Evolutionary conservation across 2,888 invertebrate genomes (phyloP), one percentile per base, ranked within the genome.

Genomic region (Metallyticus violacea): DNA sequence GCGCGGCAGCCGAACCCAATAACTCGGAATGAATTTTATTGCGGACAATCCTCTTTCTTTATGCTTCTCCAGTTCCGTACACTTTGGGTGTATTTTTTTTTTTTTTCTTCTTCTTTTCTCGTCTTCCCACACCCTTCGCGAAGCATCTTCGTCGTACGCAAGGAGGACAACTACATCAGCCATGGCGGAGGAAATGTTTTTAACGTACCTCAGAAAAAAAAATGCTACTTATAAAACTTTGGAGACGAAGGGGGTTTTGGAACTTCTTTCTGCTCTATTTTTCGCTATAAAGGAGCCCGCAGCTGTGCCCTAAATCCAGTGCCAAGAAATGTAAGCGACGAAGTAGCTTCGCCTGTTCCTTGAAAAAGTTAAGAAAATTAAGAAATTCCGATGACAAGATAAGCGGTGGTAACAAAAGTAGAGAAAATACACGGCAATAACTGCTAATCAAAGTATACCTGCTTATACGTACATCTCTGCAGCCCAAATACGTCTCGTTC

Each of bases 21-120:
- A 80, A 80, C 80, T 80, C 80, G 80, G 80, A 80, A 80, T 80
- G 27, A 27, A 80, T 80, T 80, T 80, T 80, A 80, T 80, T 80
- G 27, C 27, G 27, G 26, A 9, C 26, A 27, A 27, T 28, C 80
- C 27, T 27, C 28, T 27, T 80, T 27, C 27, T 62, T 62, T 62
- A 62, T 62, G 40, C 40, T 15, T 62, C 40, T 62, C 40, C 40
- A 62, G 40, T 62, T 62, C 40, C 40, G 40, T 62, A 62, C 40
- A 62, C 40, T 62, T 62, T 62, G 22, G 40, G 22, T 62, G 40
- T 62, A 62, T 22, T 62, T 62, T 62, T 62, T 62, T 22, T 1
- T 22, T 62, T 6, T 22, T 62, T 62, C 40, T 22, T 1, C 40
- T 62, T 6, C 40, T 62, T 62, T 22, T 40, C 40, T 62, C 40